Conservation (phyloP, 2,113 vertebrate species). For the Otis tarda region DNA sequence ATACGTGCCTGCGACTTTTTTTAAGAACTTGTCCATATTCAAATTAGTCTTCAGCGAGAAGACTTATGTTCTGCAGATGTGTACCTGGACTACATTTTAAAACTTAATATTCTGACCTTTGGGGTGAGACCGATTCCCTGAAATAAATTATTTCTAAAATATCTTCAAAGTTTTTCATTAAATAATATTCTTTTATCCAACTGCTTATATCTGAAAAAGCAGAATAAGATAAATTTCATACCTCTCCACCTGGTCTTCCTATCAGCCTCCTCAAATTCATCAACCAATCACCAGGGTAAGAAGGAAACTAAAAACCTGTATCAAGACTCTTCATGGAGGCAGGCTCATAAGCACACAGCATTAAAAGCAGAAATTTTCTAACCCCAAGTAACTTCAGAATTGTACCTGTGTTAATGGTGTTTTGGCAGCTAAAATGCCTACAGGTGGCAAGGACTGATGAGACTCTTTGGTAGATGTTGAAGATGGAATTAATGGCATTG, state of each 20-base stretch:
- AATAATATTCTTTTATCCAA: not conserved
- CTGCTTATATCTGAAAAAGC: not conserved
- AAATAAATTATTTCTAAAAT: not conserved
- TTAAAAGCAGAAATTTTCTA: not conserved
- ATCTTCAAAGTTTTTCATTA: not conserved
- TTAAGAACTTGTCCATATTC: not conserved
- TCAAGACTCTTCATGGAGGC: not conserved
- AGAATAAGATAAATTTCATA: not conserved
- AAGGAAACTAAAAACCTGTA: not conserved
- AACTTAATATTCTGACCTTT: not conserved
- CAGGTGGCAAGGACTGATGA: conserved; percentile 79
- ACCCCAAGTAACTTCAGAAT: not conserved
- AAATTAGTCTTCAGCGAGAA: not conserved
- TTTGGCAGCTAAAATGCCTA: conserved; percentile 83
- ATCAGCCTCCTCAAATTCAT: not conserved
- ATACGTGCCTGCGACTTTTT: not conserved
- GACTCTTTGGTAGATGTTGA: conserved; percentile 84
- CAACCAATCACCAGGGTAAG: not conserved
- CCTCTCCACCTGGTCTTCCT: not conserved
- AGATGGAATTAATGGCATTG: conserved; percentile 81
- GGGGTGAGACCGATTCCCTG: not conserved
- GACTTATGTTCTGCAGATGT: not conserved
- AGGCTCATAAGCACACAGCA: not conserved
- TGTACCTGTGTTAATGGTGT: conserved; percentile 71
- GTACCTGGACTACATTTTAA: not conserved